Evolutionary conservation across 2,113 vertebrate species (phyloP).

Genomic region (Pseudorhombus dupliciocellatus): DNA sequence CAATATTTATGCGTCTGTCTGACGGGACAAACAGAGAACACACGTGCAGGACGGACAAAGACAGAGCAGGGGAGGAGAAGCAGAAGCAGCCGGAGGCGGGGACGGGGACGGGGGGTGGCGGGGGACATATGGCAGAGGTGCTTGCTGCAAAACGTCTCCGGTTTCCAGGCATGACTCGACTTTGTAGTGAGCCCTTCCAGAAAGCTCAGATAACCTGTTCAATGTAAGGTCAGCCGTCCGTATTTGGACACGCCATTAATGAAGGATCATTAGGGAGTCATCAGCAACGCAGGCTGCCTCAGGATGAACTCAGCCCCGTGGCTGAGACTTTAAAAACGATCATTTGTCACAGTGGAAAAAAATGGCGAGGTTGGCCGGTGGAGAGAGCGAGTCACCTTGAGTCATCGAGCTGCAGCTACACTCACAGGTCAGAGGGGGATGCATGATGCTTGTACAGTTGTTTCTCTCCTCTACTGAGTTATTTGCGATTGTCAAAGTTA

Average conservation of each 20-base stretch:
- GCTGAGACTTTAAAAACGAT: conserved; percentile 36
- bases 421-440: conserved; percentile 25
- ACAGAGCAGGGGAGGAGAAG: not conserved
- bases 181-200: conserved; percentile 29
- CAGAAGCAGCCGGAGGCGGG: not conserved
- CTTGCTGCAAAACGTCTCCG: conserved; percentile 13
- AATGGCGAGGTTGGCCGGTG: not conserved
- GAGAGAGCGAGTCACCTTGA: conserved; percentile 21
- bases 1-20: conserved; percentile 50
- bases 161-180: conserved; percentile 40
- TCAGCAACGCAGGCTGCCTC: conserved; percentile 5
- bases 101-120: no score
- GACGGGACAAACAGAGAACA: conserved; percentile 62
- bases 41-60: conserved; percentile 12
- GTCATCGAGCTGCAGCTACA: conserved; percentile 49
- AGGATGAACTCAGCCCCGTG: conserved; percentile 16
- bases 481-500: no score
- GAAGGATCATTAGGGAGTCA: conserved; percentile 27
- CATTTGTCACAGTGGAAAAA: conserved; percentile 19
- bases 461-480: not conserved
- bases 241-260: not conserved
- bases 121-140: not conserved
- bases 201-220: conserved; percentile 27
- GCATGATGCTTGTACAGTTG: conserved; percentile 9
- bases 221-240: not conserved